phyloP scores from a whole-genome alignment of 2,113 vertebrate genomes.

The Hemiscyllium ocellatum region DNA sequence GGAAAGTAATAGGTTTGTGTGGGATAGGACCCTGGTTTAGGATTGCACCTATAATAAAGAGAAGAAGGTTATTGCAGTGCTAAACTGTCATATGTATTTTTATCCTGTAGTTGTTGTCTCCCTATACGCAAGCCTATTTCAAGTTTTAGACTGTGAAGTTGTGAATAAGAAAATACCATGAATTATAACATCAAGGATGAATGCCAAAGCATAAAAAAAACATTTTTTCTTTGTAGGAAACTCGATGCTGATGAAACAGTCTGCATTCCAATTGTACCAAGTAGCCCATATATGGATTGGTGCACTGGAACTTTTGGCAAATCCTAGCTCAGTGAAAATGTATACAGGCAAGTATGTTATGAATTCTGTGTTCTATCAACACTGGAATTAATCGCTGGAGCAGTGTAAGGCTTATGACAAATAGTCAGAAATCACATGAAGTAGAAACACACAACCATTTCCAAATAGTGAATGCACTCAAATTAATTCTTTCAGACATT shows the following conservation, averaged over 20 bases:
- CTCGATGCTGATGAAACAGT: neutral
- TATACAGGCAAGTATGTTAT: neutral
- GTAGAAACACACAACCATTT: neutral
- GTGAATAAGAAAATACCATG: neutral
- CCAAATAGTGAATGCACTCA: neutral
- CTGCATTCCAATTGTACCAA: neutral
- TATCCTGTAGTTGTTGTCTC: neutral
- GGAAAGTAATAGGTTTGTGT: constrained; percentile 23
- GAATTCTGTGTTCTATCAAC: neutral
- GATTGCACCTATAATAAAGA: constrained; percentile 26
- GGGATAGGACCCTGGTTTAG: constrained; percentile 33
- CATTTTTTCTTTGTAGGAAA: neutral
- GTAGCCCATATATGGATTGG: neutral
- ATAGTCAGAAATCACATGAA: neutral
- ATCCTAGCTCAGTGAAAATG: neutral
- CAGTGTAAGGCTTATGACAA: neutral
- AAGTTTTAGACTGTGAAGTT: neutral
- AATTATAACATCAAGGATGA: neutral
- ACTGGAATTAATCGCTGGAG: constrained; percentile 1
- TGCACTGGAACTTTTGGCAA: neutral
- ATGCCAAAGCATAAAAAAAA: neutral
- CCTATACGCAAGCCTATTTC: neutral
- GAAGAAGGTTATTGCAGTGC: constrained; percentile 6
- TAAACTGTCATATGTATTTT: neutral
- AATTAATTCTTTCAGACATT: neutral